Percentiles rank a stretch among this genome's conserved stretches.
These are phyloP conservation scores for Sapayoa aenigma DNA, from an alignment of 2,113 vertebrate species.

Conservation along the genomic window DNA sequence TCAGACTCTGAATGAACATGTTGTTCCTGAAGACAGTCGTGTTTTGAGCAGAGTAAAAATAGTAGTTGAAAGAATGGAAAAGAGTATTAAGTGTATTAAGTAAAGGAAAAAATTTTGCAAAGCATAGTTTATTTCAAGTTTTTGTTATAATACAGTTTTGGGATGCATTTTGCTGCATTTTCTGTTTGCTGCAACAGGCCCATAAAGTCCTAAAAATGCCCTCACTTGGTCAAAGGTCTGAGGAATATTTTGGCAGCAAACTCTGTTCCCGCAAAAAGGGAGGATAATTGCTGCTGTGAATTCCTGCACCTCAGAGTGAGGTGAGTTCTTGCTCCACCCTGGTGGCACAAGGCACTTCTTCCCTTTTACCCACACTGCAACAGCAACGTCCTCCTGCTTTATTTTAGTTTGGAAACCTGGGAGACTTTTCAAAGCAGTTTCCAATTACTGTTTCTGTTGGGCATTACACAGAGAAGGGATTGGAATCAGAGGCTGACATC, in stretches of 20 bases:
- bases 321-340: rapidly evolving
- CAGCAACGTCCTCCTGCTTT: rapidly evolving
- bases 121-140: neutral
- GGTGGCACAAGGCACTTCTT: neutral
- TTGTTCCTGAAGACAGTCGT: constrained; percentile 28
- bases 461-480: neutral
- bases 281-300: neutral
- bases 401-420: neutral
- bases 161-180: neutral
- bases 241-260: neutral
- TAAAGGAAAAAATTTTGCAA: neutral
- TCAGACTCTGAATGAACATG: constrained; percentile 21
- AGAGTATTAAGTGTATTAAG: neutral
- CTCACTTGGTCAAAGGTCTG: neutral
- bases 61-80: constrained; percentile 26
- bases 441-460: neutral
- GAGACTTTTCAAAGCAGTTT: neutral
- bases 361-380: rapidly evolving
- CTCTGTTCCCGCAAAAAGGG: neutral
- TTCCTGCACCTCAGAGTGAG: neutral
- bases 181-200: neutral
- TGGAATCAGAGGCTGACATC: neutral
- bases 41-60: constrained; percentile 39
- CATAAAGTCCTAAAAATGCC: neutral
- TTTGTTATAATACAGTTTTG: neutral